Percentiles rank a stretch among this genome's conserved stretches.
Conservation (phyloP, 2,113 vertebrate genomes). For the Microtus ochrogaster region DNA sequence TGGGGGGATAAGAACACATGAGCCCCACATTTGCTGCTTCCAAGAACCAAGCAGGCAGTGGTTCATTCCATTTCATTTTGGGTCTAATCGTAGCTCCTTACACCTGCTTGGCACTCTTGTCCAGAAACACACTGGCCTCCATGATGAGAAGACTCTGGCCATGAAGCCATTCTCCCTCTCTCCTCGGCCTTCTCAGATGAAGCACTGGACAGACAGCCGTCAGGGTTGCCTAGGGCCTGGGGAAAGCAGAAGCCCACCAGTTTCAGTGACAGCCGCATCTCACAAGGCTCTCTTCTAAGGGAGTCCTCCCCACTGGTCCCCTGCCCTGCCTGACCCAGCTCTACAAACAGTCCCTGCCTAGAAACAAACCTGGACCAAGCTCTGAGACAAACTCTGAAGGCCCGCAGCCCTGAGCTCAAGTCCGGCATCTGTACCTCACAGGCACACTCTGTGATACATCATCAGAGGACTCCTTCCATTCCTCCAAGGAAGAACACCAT, state of each 20-base stretch:
- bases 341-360: neutral
- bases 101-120: neutral
- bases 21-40: neutral
- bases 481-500: neutral
- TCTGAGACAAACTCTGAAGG: neutral
- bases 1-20: neutral
- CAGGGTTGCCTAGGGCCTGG: no score
- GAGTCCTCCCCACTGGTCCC: neutral
- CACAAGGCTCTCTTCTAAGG: neutral
- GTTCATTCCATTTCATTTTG: neutral
- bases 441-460: neutral
- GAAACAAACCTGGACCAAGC: neutral
- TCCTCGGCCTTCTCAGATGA: neutral
- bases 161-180: neutral
- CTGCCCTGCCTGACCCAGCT: neutral
- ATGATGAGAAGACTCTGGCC: neutral
- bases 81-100: neutral
- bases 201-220: neutral
- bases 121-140: neutral
- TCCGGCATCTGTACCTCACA: neutral
- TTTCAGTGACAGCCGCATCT: neutral
- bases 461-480: accelerated
- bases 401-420: neutral
- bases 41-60: neutral
- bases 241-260: neutral